Evolutionary conservation across 1,140 invertebrate genomes (phyloP).

Genomic region (Paralvinella palmiformis): DNA sequence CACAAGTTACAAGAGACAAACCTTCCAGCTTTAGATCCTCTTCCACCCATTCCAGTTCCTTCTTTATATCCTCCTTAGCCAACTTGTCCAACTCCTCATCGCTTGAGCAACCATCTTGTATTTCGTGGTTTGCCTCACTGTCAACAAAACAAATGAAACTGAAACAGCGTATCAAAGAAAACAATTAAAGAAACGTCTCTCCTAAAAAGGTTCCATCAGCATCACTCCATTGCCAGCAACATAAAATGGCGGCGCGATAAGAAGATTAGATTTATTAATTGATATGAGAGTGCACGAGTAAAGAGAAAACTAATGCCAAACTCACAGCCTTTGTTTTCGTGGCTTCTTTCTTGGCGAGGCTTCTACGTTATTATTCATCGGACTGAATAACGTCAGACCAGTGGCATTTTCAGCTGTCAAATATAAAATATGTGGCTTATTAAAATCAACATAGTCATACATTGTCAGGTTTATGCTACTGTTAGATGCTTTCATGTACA

Average conservation of each 20-base stretch:
- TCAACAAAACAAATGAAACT: slow-evolving; percentile 23
- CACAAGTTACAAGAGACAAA: background rate
- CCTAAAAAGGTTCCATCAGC: background rate
- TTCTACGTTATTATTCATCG: slow-evolving; percentile 56
- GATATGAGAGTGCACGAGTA: background rate
- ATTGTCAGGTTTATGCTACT: background rate
- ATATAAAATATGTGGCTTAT: slow-evolving; percentile 11
- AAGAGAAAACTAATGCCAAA: background rate
- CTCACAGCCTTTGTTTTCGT: slow-evolving; percentile 61
- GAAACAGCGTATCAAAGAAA: slow-evolving; percentile 20
- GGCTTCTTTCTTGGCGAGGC: slow-evolving; percentile 68
- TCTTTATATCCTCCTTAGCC: slow-evolving; percentile 2
- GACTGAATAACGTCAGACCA: slow-evolving; percentile 45
- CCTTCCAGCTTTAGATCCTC: slow-evolving; percentile 7
- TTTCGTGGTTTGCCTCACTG: slow-evolving; percentile 59
- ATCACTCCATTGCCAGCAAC: background rate
- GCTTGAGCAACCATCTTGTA: slow-evolving; percentile 53
- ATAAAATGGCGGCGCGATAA: background rate
- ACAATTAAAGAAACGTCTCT: background rate
- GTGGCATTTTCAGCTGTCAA: slow-evolving; percentile 65
- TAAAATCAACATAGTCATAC: background rate
- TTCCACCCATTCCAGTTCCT: background rate
- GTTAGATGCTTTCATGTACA: background rate
- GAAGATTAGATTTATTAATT: background rate
- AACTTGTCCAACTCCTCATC: background rate